A percentile compares a stretch with the other conserved stretches of the same genome.
Conservation (phyloP, 2,888 invertebrate genomes). For the Brassicogethes aeneus region DNA sequence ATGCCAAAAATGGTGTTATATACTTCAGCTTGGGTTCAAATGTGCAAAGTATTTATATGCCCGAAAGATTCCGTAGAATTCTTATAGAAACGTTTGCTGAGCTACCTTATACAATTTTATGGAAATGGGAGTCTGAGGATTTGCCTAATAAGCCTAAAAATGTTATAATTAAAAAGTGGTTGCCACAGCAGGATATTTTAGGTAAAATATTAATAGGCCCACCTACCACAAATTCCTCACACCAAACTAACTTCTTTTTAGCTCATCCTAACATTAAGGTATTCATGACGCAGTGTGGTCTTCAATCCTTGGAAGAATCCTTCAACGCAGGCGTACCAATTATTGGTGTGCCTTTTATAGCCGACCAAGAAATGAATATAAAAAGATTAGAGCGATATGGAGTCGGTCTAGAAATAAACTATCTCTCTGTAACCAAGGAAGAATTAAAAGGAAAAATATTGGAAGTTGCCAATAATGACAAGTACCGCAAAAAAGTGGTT, state of each 20-base stretch:
- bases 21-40: constrained; percentile 41
- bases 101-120: constrained; percentile 38
- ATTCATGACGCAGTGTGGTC: constrained; percentile 28
- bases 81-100: constrained; percentile 35
- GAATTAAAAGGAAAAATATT: constrained; percentile 20
- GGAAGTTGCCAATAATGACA: constrained; percentile 24
- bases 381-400: constrained; percentile 19
- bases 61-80: constrained; percentile 26
- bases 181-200: constrained; percentile 42
- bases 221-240: no score
- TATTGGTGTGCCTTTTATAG: constrained; percentile 28
- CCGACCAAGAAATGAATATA: constrained; percentile 28
- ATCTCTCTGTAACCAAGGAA: constrained; percentile 22
- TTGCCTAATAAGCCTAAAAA: constrained; percentile 34
- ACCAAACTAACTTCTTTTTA: no score
- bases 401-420: constrained; percentile 21
- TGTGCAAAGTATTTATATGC: constrained; percentile 33
- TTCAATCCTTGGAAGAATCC: constrained; percentile 30
- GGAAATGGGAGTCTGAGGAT: constrained; percentile 39
- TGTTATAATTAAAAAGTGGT: constrained; percentile 39
- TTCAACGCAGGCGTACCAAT: constrained; percentile 26
- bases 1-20: constrained; percentile 33
- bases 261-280: constrained; percentile 28
- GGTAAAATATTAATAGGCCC: constrained; percentile 25
- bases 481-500: constrained; percentile 13